Evolutionary conservation across 1,140 invertebrate species (phyloP).

Genomic region (Brachionus sp.): DNA sequence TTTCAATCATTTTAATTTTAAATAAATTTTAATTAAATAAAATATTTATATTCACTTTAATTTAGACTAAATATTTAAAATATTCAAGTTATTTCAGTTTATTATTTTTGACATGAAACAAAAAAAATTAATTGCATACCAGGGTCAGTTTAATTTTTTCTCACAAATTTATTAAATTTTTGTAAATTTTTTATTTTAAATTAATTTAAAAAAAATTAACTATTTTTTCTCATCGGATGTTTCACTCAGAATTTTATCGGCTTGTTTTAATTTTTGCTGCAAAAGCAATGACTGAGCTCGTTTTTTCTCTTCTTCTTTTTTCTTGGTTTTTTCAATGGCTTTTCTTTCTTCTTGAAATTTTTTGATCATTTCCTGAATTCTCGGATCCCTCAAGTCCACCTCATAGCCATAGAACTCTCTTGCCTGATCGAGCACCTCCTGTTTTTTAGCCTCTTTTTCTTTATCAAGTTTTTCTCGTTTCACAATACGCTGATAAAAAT

Average conservation of each 20-base stretch:
- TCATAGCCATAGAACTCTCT: conserved; percentile 46
- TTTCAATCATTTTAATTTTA: neutral
- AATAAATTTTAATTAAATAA: neutral
- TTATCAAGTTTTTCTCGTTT: conserved; percentile 16
- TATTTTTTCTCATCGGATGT: neutral
- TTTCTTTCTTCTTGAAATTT: conserved; percentile 41
- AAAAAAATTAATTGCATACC: too few species aligned
- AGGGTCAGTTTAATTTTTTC: too few species aligned
- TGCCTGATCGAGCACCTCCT: conserved; percentile 13
- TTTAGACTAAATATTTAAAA: neutral
- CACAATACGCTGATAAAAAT: neutral
- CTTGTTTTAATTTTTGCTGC: conserved; percentile 41
- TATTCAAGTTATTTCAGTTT: neutral
- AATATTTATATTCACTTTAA: neutral
- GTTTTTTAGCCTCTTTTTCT: conserved; percentile 30
- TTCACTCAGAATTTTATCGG: neutral
- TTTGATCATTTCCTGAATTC: conserved; percentile 41
- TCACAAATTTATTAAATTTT: too few species aligned
- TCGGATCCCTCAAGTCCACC: conserved; percentile 21
- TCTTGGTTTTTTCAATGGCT: conserved; percentile 12
- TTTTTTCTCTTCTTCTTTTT: conserved; percentile 44
- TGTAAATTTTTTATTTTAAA: neutral
- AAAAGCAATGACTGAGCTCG: neutral
- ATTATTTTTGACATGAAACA: too few species aligned
- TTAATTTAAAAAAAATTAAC: neutral